Evolutionary conservation across 2,113 vertebrate genomes (phyloP), one percentile per base, ranked within the genome.

Genomic region (Sorex araneus): DNA sequence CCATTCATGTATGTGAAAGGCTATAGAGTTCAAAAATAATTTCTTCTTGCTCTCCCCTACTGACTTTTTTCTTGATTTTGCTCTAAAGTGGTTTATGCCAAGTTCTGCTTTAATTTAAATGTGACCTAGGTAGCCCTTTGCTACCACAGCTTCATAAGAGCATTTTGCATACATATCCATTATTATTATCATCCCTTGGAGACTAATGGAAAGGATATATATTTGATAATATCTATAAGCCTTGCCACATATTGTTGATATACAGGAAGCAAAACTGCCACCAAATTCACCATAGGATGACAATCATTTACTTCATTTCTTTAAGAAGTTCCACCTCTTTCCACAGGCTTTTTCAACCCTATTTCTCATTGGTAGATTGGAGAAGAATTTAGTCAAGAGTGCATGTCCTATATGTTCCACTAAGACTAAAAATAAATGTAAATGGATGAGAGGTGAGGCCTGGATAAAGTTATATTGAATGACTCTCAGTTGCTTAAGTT

Each of bases 371-470:
- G 76, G 27, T 28, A 84, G 36, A 78, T 74, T 40, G 92, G 47
- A 78, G 47, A 91, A 83, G n/a, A 70, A 84, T 87, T 90, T 85
- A 86, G 40, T 28, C 13, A 93, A 92, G 30, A 78, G 18, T 54
- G 7, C 16, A 64, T 50, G 34, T 95, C 28, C 54, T 43, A 92
- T 69, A 45, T 45, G 28, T 82, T 79, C 60, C n/a, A 45, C 9
- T 85, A 19, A 76, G 32, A 91, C n/a, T 86, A 92, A 93, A 91
- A 66, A 27, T 77, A 73, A 93, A 77, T 74, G 30, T n/a, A 86
- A 76, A 43, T 80, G 32, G 23, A 64, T 54, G 23, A 69, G 25
- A 66, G n/a, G 16, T 0, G 76, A 74, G 27, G 40, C 16, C 25
- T 6, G 1, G 27, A 64, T 36, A 67, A 93, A 94, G 18, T 50